These are phyloP conservation scores for Hormaphis cornu DNA, from an alignment of 1,140 invertebrate species.

Conservation along the genomic window DNA sequence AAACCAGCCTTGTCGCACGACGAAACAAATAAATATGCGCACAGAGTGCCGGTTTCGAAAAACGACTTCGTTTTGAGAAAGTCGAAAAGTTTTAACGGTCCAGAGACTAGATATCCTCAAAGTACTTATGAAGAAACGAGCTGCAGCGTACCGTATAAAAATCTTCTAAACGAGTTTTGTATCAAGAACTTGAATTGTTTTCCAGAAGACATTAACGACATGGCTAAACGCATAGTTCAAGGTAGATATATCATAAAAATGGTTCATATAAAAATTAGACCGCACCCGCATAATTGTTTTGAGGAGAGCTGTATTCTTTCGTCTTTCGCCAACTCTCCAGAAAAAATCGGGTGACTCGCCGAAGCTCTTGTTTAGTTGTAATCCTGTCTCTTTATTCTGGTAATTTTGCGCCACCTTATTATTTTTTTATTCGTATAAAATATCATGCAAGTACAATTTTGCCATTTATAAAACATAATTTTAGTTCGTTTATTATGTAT, in stretches of 20 bases:
- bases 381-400: too few relatives aligned
- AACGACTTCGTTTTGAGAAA: conserved; percentile 51
- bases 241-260: conserved; percentile 41
- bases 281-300: too few relatives aligned
- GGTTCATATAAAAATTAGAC: too few relatives aligned
- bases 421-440: too few relatives aligned
- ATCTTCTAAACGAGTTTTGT: neutral
- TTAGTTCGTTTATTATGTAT: too few relatives aligned
- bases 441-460: too few relatives aligned
- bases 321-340: too few relatives aligned
- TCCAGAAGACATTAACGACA: conserved; percentile 57
- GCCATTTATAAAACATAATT: too few relatives aligned
- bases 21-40: neutral
- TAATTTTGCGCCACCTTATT: too few relatives aligned
- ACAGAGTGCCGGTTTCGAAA: neutral
- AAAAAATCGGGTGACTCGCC: too few relatives aligned
- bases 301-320: too few relatives aligned
- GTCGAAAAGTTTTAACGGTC: conserved; percentile 68
- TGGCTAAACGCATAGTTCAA: conserved; percentile 60
- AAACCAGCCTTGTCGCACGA: neutral
- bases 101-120: conserved; percentile 46
- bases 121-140: conserved; percentile 34
- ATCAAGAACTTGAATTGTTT: conserved; percentile 58
- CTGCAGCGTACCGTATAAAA: conserved; percentile 36
- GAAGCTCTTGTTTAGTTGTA: too few relatives aligned